Conservation (phyloP, 2,113 vertebrate genomes). For the Bujurquina vittata region DNA sequence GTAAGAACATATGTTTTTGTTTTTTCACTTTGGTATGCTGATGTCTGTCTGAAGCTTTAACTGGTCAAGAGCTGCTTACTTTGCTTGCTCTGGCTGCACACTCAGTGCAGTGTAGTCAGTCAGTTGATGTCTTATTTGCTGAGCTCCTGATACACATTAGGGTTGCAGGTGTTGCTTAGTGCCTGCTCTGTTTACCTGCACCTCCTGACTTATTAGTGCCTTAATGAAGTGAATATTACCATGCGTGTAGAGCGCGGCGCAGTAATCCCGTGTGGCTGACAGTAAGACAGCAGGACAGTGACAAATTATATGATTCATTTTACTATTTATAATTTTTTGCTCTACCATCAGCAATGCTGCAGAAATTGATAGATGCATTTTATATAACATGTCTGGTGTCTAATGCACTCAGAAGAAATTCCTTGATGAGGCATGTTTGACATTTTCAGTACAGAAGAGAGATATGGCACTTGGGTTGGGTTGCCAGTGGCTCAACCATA, state of each 20-base stretch:
- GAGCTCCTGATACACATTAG: not conserved
- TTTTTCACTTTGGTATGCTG: not conserved
- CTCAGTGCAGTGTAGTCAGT: not conserved
- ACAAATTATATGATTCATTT: not conserved
- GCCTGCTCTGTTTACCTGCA: not conserved
- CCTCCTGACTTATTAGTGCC: constrained; percentile 1
- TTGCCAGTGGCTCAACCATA: not conserved
- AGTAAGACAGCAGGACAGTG: not conserved
- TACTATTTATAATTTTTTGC: not conserved
- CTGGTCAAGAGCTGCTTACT: not conserved
- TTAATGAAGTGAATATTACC: not conserved
- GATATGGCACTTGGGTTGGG: not conserved
- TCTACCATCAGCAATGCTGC: not conserved
- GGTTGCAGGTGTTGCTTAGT: not conserved
- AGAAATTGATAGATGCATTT: not conserved
- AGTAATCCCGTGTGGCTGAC: no score
- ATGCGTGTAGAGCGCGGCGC: not conserved
- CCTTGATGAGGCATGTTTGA: not conserved
- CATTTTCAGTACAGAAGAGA: not conserved
- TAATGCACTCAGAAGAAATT: not conserved
- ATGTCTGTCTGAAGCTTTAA: not conserved
- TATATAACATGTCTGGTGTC: not conserved
- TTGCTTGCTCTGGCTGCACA: not conserved
- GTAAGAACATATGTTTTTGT: not conserved
- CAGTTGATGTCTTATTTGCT: not conserved